These are phyloP conservation scores for Geotrypetes seraphini DNA, from an alignment of 2,797 vertebrate species.

Conservation along the genomic window DNA sequence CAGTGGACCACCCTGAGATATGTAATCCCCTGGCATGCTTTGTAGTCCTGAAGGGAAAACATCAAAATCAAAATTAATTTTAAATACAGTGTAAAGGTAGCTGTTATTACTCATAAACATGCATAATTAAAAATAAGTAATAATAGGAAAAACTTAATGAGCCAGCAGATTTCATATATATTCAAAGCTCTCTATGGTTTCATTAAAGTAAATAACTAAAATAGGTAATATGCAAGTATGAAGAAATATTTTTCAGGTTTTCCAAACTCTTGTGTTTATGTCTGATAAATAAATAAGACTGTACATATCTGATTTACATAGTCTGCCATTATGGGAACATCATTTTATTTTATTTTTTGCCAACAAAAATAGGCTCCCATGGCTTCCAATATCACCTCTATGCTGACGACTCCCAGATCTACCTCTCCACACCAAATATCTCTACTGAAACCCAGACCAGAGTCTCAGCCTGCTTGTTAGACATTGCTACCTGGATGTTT, in stretches of 20 bases:
- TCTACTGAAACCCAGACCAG: too few relatives aligned
- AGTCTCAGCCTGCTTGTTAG: too few relatives aligned
- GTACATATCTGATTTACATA: too few relatives aligned
- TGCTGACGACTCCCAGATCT: too few relatives aligned
- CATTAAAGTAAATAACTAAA: not conserved
- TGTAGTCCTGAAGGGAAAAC: conserved; percentile 71
- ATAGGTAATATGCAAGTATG: fast-evolving
- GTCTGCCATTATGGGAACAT: too few relatives aligned
- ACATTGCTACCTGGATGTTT: too few relatives aligned
- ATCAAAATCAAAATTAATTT: conserved; percentile 28
- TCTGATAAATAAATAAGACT: too few relatives aligned
- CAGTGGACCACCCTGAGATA: conserved; percentile 80
- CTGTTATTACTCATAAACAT: too few relatives aligned
- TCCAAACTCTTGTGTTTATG: fast-evolving
- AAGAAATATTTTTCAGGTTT: fast-evolving
- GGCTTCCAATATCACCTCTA: too few relatives aligned
- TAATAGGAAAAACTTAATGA: fast-evolving
- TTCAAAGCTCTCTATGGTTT: not conserved
- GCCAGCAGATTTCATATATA: not conserved
- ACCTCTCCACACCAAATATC: too few relatives aligned
- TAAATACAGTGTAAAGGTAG: not conserved
- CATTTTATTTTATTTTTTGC: too few relatives aligned
- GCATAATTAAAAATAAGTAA: too few relatives aligned
- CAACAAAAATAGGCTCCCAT: conserved; percentile 3
- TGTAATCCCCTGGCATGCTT: conserved; percentile 81